phyloP scores from a whole-genome alignment of 2,113 vertebrate species.

The Baryphthengus martii region DNA sequence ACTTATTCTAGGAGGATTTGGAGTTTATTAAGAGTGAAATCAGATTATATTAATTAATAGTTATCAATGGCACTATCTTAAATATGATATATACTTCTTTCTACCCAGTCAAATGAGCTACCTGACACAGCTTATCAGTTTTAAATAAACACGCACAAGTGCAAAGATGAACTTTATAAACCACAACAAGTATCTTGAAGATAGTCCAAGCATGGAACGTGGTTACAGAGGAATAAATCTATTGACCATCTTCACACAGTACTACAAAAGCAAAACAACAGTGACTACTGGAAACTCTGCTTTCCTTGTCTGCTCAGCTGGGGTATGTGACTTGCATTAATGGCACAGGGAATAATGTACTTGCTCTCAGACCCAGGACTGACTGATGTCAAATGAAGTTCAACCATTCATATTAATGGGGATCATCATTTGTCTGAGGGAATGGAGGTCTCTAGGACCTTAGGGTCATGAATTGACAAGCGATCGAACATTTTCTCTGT shows the following conservation, averaged over 20 bases:
- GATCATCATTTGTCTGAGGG: constrained; percentile 7
- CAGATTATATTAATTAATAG: neutral
- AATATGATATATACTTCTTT: neutral
- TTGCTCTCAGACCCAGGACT: constrained; percentile 3
- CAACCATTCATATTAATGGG: constrained; percentile 60
- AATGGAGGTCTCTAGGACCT: constrained; percentile 43
- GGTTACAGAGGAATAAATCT: neutral
- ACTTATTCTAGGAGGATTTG: neutral
- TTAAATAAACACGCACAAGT: neutral
- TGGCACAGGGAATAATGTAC: neutral
- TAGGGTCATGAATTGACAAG: constrained; percentile 42
- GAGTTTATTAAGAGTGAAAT: neutral
- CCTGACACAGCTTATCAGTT: neutral
- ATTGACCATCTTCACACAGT: neutral
- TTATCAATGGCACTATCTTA: neutral
- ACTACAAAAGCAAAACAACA: neutral
- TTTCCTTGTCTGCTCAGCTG: neutral
- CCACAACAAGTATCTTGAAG: neutral
- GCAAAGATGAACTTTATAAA: neutral
- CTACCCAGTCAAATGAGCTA: neutral
- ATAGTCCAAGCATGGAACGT: neutral
- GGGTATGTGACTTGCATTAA: constrained; percentile 25
- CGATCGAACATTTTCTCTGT: constrained; percentile 30
- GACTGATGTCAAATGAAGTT: constrained; percentile 61
- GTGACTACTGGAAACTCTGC: neutral